Percentiles rank a stretch among this genome's conserved stretches.
These are phyloP conservation scores for Nephotettix cincticeps DNA, from an alignment of 1,140 invertebrate genomes.

Conservation along the genomic window DNA sequence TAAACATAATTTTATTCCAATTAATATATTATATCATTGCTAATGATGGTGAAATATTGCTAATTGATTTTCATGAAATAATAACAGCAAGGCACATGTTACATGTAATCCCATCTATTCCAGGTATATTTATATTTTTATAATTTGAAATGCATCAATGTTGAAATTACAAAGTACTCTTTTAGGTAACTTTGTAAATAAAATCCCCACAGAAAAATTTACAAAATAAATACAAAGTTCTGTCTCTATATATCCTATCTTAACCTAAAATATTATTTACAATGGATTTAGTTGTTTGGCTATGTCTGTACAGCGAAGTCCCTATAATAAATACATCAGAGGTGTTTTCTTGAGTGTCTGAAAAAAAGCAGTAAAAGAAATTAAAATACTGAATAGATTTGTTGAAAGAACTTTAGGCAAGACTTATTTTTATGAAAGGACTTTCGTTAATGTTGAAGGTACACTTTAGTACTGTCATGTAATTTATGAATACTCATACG, in stretches of 20 bases:
- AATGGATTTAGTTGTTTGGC: not conserved
- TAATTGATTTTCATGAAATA: no score
- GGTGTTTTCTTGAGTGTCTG: not conserved
- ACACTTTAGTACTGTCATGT: no score
- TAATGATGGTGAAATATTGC: no score
- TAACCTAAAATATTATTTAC: not conserved
- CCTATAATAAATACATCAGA: not conserved
- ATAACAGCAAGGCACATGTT: no score
- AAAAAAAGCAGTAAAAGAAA: not conserved
- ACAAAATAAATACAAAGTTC: not conserved
- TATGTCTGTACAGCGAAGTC: not conserved
- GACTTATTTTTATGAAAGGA: not conserved
- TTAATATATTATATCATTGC: no score
- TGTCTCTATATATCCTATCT: not conserved
- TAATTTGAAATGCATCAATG: no score
- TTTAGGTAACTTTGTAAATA: conserved; percentile 5
- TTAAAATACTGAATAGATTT: not conserved
- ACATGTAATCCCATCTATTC: no score
- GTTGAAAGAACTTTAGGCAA: not conserved
- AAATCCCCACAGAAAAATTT: not conserved
- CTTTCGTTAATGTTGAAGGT: no score
- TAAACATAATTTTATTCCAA: no score
- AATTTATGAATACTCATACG: no score
- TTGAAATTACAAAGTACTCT: not conserved
- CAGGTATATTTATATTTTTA: no score